Evolutionary conservation across 2,888 invertebrate species (phyloP).

Genomic region (Aphodius sticticus): DNA sequence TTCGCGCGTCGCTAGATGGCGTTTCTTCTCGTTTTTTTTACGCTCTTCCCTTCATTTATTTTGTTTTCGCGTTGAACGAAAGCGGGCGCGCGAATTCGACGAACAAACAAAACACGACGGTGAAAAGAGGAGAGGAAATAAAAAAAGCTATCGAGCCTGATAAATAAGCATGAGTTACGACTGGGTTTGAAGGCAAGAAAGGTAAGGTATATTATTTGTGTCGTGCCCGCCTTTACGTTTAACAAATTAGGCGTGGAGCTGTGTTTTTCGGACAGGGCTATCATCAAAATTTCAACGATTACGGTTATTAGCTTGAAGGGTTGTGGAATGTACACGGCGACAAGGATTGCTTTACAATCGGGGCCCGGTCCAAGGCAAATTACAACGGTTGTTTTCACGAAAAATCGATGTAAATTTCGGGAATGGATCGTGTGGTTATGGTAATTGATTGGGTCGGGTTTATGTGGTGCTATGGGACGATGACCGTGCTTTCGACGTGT

Average conservation of each 20-base stretch:
- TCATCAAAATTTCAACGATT: not conserved
- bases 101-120: not conserved
- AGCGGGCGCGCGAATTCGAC: not conserved
- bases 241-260: not conserved
- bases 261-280: not conserved
- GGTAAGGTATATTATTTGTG: conserved; percentile 4
- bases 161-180: conserved; percentile 4
- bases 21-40: conserved; percentile 16
- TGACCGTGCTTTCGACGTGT: not conserved
- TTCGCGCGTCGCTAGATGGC: conserved; percentile 14
- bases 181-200: not conserved
- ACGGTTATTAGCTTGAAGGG: not conserved
- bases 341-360: not conserved
- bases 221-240: not conserved
- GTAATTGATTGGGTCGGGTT: not conserved
- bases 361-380: not conserved
- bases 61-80: conserved; percentile 9
- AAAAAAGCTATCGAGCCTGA: not conserved
- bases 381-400: not conserved
- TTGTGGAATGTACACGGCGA: not conserved
- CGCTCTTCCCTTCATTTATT: conserved; percentile 12
- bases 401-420: not conserved
- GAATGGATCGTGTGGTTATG: not conserved
- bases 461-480: not conserved
- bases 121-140: not conserved